phyloP scores from a whole-genome alignment of 2,113 vertebrate genomes.

The Zootoca vivipara region DNA sequence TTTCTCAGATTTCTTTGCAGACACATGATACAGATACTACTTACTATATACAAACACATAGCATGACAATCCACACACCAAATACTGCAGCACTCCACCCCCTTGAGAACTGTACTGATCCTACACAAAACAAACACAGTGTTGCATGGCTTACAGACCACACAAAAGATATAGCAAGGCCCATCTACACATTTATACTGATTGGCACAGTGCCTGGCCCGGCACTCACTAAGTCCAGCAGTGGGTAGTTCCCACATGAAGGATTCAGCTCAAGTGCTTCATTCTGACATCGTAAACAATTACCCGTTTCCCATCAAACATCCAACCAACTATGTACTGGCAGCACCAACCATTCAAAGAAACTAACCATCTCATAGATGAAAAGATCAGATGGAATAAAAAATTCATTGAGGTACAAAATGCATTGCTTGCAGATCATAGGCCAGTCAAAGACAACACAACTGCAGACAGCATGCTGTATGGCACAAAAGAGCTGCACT shows the following conservation, averaged over 20 bases:
- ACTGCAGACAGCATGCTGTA: not conserved
- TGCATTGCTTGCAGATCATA: not conserved
- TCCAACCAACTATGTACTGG: not conserved
- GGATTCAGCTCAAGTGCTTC: not conserved
- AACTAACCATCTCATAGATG: not conserved
- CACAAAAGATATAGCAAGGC: not conserved
- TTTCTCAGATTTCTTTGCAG: not conserved
- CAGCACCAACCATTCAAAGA: not conserved
- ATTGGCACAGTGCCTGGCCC: not conserved
- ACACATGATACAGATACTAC: not conserved
- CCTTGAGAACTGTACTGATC: not conserved
- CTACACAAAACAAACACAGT: not conserved
- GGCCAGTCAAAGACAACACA: not conserved
- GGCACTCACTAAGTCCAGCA: not conserved
- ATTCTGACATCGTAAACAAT: not conserved
- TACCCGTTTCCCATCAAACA: not conserved
- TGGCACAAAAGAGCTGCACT: not conserved
- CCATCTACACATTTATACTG: not conserved
- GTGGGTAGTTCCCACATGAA: not conserved
- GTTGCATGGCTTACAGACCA: not conserved
- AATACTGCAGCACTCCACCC: not conserved
- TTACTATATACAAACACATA: not conserved
- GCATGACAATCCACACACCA: not conserved
- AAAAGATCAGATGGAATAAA: not conserved
- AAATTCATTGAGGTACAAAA: not conserved